These are phyloP conservation scores for Byasa hedistus DNA, from an alignment of 2,888 invertebrate genomes.

Conservation along the genomic window DNA sequence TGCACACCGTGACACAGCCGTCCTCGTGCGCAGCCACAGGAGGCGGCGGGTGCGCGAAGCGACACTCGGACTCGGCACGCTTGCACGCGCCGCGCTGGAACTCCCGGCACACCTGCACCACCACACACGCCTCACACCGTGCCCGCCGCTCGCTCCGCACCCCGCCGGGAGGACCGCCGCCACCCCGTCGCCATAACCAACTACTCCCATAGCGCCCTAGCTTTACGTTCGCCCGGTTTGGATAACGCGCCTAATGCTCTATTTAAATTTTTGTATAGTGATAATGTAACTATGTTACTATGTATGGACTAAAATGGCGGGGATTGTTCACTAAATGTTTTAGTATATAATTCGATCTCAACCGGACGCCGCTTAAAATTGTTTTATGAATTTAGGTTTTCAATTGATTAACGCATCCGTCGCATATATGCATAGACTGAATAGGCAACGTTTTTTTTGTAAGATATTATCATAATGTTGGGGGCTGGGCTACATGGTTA, in stretches of 20 bases:
- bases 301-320: not conserved
- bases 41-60: constrained; percentile 99
- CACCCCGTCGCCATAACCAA: constrained; percentile 34
- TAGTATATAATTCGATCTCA: constrained; percentile 39
- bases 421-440: constrained; percentile 50
- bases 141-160: constrained; percentile 43
- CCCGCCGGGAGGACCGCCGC: constrained; percentile 36
- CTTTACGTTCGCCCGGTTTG: constrained; percentile 31
- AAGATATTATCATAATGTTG: constrained; percentile 12
- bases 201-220: constrained; percentile 36
- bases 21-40: constrained; percentile 97
- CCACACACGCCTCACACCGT: constrained; percentile 71
- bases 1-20: constrained; percentile 99
- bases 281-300: not conserved
- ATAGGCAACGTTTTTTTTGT: constrained; percentile 36
- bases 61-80: constrained; percentile 98
- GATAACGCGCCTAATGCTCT: constrained; percentile 31
- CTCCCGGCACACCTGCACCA: constrained; percentile 97
- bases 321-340: not conserved
- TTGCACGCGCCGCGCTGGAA: constrained; percentile 99
- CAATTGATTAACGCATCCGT: constrained; percentile 68
- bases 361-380: constrained; percentile 70
- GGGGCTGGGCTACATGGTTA: constrained; percentile 36
- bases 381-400: constrained; percentile 28
- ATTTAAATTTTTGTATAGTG: constrained; percentile 12